Evolutionary conservation across 2,797 vertebrate species (phyloP).

Genomic region (Synanceia verrucosa): DNA sequence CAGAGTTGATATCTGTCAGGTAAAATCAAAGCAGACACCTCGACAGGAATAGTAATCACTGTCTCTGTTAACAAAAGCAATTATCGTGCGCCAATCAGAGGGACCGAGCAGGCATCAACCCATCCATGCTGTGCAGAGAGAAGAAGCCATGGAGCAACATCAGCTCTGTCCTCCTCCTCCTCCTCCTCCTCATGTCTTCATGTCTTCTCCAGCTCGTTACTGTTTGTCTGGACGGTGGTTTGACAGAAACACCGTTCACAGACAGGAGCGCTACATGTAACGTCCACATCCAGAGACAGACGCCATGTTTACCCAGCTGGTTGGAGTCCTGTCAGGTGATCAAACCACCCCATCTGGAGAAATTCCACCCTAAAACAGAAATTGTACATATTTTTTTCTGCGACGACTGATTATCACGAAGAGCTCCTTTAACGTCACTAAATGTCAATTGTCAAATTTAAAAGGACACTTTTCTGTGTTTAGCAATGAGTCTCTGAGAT

Average conservation of each 20-base stretch:
- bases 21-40: background rate
- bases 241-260: background rate
- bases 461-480: background rate
- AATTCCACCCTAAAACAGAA: slow-evolving; percentile 38
- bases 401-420: background rate
- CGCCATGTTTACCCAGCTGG: slow-evolving; percentile 83
- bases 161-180: slow-evolving; percentile 4
- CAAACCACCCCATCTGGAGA: slow-evolving; percentile 4
- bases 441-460: background rate
- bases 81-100: slow-evolving; percentile 43
- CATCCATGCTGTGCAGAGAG: slow-evolving; percentile 14
- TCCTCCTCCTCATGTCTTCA: background rate
- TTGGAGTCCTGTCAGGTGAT: slow-evolving; percentile 76
- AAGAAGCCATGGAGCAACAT: background rate
- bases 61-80: slow-evolving; percentile 57
- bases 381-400: background rate
- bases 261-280: slow-evolving; percentile 20
- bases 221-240: background rate
- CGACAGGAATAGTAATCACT: background rate
- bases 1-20: background rate
- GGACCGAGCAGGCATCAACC: slow-evolving; percentile 33
- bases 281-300: slow-evolving; percentile 52
- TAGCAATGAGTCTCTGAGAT: background rate
- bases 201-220: background rate
- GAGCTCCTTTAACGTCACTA: background rate